These are phyloP conservation scores for Pyrocoelia pectoralis DNA, from an alignment of 2,888 invertebrate genomes.

Conservation along the genomic window DNA sequence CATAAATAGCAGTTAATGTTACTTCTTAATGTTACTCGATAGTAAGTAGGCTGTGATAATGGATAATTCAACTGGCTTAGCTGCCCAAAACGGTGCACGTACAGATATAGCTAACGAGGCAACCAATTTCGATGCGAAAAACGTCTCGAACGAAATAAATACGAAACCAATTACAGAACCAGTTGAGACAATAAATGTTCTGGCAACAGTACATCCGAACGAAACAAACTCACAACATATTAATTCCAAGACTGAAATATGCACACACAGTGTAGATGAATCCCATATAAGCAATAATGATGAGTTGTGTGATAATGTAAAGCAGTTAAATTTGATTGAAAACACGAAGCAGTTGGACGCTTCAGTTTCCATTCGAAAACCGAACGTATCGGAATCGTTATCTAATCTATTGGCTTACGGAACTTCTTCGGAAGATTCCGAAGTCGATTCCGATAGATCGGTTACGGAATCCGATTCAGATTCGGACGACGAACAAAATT, in stretches of 20 bases:
- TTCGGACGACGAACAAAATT: slow-evolving; percentile 9
- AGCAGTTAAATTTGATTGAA: slow-evolving; percentile 13
- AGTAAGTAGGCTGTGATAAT: slow-evolving; percentile 33
- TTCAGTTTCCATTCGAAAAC: slow-evolving; percentile 16
- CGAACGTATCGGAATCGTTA: slow-evolving; percentile 24
- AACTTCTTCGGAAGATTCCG: slow-evolving; percentile 35
- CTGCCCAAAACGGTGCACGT: slow-evolving; percentile 17
- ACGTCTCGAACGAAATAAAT: neutral
- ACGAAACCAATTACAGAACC: slow-evolving; percentile 5
- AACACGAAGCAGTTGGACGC: slow-evolving; percentile 16
- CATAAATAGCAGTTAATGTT: slow-evolving; percentile 12
- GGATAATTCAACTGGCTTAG: slow-evolving; percentile 25
- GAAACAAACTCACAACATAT: neutral
- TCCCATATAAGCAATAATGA: slow-evolving; percentile 25
- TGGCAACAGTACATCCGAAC: slow-evolving; percentile 3
- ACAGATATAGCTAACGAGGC: slow-evolving; percentile 5
- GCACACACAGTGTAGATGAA: slow-evolving; percentile 15
- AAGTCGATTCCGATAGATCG: slow-evolving; percentile 24
- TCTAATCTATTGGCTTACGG: slow-evolving; percentile 41
- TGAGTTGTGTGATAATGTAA: slow-evolving; percentile 14
- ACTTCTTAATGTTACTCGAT: slow-evolving; percentile 20
- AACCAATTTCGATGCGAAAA: neutral
- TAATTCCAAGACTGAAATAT: slow-evolving; percentile 23
- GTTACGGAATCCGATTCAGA: slow-evolving; percentile 19
- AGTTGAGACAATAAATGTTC: slow-evolving; percentile 27